Evolutionary conservation across 2,797 vertebrate species (phyloP).

Genomic region (Tadarida brasiliensis): DNA sequence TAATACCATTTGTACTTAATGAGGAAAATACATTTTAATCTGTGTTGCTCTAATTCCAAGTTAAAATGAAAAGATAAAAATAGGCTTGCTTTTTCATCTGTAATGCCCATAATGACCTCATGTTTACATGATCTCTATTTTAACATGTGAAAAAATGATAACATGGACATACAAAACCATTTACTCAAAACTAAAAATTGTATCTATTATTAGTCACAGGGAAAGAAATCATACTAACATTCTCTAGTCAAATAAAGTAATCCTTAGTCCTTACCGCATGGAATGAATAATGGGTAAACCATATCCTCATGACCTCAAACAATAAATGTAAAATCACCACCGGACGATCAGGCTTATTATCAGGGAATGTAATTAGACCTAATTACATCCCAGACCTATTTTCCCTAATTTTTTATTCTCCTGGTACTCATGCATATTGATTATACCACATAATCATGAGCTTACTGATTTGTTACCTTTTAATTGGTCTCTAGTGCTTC

Average conservation of each 20-base stretch:
- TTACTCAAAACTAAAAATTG: constrained; percentile 43
- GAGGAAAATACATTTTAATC: neutral
- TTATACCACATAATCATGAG: constrained; percentile 54
- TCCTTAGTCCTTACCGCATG: neutral
- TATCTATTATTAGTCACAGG: neutral
- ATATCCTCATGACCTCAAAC: constrained; percentile 42
- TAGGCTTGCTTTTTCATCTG: neutral
- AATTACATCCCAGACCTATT: constrained; percentile 56
- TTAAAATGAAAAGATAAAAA: constrained; percentile 35
- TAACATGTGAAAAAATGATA: neutral
- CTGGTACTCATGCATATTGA: constrained; percentile 59
- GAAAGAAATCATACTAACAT: neutral
- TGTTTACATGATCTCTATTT: neutral
- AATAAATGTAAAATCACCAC: constrained; percentile 23
- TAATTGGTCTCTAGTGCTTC: constrained; percentile 71
- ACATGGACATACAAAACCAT: neutral
- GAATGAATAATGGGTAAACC: neutral
- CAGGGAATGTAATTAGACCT: constrained; percentile 52
- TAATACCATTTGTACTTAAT: neutral
- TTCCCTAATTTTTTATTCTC: constrained; percentile 64
- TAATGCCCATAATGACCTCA: neutral
- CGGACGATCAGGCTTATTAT: neutral
- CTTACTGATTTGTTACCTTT: constrained; percentile 67
- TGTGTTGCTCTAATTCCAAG: neutral
- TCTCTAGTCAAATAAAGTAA: neutral